phyloP scores from a whole-genome alignment of 2,113 vertebrate genomes.

The Casuarius casuarius region DNA sequence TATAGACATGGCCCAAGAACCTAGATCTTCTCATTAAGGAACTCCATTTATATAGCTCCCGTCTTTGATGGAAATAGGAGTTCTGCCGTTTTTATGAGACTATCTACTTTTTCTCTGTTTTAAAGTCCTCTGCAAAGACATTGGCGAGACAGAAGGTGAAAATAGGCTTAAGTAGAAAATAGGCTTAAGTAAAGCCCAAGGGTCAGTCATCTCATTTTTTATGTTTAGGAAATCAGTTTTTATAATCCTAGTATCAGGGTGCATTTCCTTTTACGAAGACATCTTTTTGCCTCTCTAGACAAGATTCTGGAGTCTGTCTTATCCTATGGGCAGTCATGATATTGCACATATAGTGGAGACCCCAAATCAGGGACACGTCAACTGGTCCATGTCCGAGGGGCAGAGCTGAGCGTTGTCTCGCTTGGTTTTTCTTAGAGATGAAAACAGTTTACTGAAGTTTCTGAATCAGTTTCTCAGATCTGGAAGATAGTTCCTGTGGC shows the following conservation, averaged over 20 bases:
- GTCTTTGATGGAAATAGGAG: neutral
- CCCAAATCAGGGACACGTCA: neutral
- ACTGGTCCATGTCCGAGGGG: neutral
- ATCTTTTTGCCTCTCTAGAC: neutral
- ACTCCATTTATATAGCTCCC: neutral
- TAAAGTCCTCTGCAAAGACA: neutral
- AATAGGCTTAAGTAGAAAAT: neutral
- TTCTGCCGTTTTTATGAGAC: neutral
- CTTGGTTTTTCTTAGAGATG: neutral
- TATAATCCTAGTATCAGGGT: neutral
- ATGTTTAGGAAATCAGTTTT: neutral
- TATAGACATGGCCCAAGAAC: too few relatives aligned
- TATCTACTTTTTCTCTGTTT: neutral
- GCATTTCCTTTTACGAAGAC: neutral
- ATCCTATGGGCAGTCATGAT: neutral
- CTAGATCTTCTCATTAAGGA: neutral
- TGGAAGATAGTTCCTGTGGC: neutral
- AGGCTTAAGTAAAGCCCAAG: accelerated
- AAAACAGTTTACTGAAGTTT: neutral
- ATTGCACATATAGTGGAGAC: neutral
- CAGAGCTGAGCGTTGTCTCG: neutral
- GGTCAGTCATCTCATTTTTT: neutral
- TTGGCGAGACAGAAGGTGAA: neutral
- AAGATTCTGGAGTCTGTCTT: neutral
- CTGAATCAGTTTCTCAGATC: neutral